Evolutionary conservation across 2,888 invertebrate species (phyloP), one percentile per base, ranked within the genome.

Genomic region (Perizoma flavofasciatum): DNA sequence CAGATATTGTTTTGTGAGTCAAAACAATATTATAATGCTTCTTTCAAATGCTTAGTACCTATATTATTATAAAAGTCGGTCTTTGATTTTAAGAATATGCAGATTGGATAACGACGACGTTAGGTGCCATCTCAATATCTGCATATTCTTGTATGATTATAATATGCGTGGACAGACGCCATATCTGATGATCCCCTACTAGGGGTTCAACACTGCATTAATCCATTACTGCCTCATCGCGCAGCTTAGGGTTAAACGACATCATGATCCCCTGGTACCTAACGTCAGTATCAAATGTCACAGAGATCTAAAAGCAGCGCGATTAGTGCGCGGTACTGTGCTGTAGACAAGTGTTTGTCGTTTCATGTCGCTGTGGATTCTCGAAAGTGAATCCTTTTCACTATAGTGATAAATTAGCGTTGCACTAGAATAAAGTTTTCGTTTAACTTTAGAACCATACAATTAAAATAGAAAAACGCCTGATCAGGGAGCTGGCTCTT

Each of bases 201-300:
- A 44, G 41, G 53, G 58, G 40, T 34, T 55, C 59, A 45, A 46
- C 66, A 66, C 65, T 66, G 66, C 72, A 70, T 74, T 88, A 86
- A 86, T 87, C 86, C 87, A 83, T 83, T 83, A 83, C 81, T 83
- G 81, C 85, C 49, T 83, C 84, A 81, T 85, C 86, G 83, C 47
- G 74, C 81, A 73, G 84, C 85, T 83, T 81, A 82, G 87, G 85
- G 88, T 86, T 87, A 87, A 87, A 79, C 78, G 85, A 81, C 82
- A 81, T 82, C 70, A 74, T 81, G 76, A 84, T 85, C 82, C 81
- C 80, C 69, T 72, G 75, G 75, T 78, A 74, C 78, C 72, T 79
- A 71, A 70, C 73, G 79, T 83, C 78, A 81, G 79, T 86, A 88
- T 89, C 89, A 85, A 84, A 82, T 89, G 88, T 86, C 88, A 88